phyloP scores from a whole-genome alignment of 2,888 invertebrate genomes.

The Hemaris fuciformis region DNA sequence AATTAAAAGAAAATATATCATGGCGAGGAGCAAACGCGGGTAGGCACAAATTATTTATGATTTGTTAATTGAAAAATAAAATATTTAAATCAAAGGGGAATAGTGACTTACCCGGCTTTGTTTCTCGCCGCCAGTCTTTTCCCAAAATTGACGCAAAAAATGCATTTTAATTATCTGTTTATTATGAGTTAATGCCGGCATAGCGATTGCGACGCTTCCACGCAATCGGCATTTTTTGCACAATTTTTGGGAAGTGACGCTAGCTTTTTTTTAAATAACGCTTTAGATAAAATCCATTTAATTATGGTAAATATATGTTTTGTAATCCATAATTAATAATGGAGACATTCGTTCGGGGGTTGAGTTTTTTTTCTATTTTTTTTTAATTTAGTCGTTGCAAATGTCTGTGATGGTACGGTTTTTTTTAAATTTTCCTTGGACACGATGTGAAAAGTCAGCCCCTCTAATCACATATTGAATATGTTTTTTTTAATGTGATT shows the following conservation, averaged over 20 bases:
- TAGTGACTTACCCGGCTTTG: constrained; percentile 5
- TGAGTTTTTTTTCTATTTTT: constrained; percentile 28
- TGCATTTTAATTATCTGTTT: too few relatives aligned
- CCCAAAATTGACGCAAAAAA: not conserved
- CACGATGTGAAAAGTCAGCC: constrained; percentile 8
- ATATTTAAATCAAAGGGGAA: constrained; percentile 37
- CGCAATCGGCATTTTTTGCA: too few relatives aligned
- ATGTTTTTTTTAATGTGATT: constrained; percentile 10
- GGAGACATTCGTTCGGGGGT: constrained; percentile 30
- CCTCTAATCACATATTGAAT: constrained; percentile 12
- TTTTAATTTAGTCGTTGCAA: constrained; percentile 17
- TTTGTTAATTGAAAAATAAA: constrained; percentile 29
- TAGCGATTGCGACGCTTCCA: too few relatives aligned
- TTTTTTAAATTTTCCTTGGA: constrained; percentile 14
- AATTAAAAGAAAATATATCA: constrained; percentile 40
- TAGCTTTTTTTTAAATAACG: constrained; percentile 17
- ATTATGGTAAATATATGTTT: constrained; percentile 73
- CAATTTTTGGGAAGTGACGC: not conserved
- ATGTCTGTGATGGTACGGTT: constrained; percentile 18
- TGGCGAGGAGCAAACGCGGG: constrained; percentile 1
- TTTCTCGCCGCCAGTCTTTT: not conserved
- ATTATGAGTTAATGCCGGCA: too few relatives aligned
- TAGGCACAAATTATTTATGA: not conserved
- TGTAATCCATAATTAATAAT: constrained; percentile 45
- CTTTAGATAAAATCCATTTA: constrained; percentile 53